A percentile compares a stretch with the other conserved stretches of the same genome.
phyloP scores from a whole-genome alignment of 2,888 invertebrate genomes.

The Drosophila colorata region DNA sequence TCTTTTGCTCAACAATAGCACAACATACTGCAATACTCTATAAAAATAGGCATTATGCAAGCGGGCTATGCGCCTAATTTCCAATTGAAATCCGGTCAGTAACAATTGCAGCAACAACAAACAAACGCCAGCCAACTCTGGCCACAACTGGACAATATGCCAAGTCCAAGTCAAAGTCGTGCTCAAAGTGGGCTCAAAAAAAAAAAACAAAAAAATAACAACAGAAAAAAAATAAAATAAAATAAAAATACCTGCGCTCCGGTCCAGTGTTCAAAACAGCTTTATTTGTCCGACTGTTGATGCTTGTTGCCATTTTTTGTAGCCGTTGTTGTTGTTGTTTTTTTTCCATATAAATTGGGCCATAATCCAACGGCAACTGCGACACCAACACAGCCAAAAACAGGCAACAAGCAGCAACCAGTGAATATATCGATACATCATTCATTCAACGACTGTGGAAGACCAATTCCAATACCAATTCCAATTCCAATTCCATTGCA shows the following conservation, averaged over 20 bases:
- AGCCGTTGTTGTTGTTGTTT: conserved; percentile 2
- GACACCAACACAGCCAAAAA: conserved; percentile 2
- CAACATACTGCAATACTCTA: conserved; percentile 3
- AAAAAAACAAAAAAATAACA: neutral
- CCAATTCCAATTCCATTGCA: conserved; percentile 17
- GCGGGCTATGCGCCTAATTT: conserved; percentile 52
- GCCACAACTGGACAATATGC: conserved; percentile 49
- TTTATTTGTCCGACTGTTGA: conserved; percentile 40
- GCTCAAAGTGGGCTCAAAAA: conserved; percentile 29
- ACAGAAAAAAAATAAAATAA: conserved; percentile 18
- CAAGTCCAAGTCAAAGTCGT: conserved; percentile 49
- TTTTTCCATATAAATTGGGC: conserved; percentile 40
- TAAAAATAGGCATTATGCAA: conserved; percentile 44
- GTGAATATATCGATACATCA: conserved; percentile 41
- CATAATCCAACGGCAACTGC: conserved; percentile 28
- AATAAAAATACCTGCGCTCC: conserved; percentile 29
- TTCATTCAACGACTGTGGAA: conserved; percentile 32
- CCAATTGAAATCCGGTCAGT: conserved; percentile 58
- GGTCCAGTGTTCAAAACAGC: conserved; percentile 27
- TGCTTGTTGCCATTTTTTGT: conserved; percentile 19
- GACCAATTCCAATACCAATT: conserved; percentile 13
- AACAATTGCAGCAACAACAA: conserved; percentile 26
- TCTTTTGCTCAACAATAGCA: neutral
- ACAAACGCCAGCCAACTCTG: conserved; percentile 14
- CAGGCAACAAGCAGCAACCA: neutral